Conservation (phyloP, 1,140 invertebrate species). For the Papilio glaucus region DNA sequence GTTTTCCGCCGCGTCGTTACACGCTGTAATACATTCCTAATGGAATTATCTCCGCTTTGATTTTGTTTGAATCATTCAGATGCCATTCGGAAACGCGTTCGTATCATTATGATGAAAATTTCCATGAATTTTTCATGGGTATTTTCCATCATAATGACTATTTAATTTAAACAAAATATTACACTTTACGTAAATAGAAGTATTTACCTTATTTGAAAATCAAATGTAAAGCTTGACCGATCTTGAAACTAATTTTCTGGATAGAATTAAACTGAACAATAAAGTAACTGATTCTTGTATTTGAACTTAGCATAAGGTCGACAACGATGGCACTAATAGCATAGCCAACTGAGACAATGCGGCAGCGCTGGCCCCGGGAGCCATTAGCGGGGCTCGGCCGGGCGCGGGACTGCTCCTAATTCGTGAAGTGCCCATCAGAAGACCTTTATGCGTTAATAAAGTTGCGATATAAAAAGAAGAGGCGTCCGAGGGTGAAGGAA, state of each 20-base stretch:
- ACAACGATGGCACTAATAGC: constrained; percentile 65
- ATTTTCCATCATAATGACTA: background rate
- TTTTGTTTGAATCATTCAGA: constrained; percentile 51
- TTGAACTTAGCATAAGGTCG: constrained; percentile 67
- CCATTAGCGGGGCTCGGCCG: constrained; percentile 68
- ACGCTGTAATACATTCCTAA: constrained; percentile 74
- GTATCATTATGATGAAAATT: background rate
- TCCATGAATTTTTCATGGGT: no score
- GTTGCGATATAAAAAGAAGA: constrained; percentile 83
- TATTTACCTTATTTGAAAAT: constrained; percentile 36
- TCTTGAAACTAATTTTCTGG: background rate
- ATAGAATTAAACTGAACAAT: constrained; percentile 35
- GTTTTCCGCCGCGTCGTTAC: constrained; percentile 64
- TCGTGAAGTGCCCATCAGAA: constrained; percentile 81
- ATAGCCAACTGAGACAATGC: constrained; percentile 25
- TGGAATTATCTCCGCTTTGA: constrained; percentile 64
- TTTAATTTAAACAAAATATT: constrained; percentile 9
- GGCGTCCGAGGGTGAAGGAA: constrained; percentile 79
- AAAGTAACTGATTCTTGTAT: constrained; percentile 41
- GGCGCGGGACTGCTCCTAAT: constrained; percentile 78
- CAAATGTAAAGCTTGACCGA: background rate
- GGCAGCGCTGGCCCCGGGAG: constrained; percentile 67
- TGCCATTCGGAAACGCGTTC: constrained; percentile 29
- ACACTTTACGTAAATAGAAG: background rate
- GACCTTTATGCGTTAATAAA: constrained; percentile 83